Evolutionary conservation across 2,888 invertebrate genomes (phyloP), one percentile per base, ranked within the genome.

Genomic region (Ophioninae sp.): DNA sequence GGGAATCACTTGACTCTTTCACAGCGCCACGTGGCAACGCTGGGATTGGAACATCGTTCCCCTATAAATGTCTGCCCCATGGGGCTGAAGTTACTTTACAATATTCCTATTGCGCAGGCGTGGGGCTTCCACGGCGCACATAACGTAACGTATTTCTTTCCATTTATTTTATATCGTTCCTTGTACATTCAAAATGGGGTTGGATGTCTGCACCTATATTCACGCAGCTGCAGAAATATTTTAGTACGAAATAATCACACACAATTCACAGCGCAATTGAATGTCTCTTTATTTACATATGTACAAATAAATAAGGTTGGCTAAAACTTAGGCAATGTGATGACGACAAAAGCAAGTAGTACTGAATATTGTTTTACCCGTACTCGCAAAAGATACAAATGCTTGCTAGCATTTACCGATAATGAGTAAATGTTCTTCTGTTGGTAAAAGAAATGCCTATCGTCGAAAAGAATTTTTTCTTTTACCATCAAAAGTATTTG

Each of bases 251-350:
- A 17, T 50, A 50, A 50, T 50, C 13, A 50, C 50, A 50, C 50
- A 13, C 50, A 6, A 73, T 82, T 73, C 82, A 78, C 64, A 72
- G 68, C 77, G n/a, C 37, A 39, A 37, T 20, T 39, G 39, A 20
- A 39, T 39, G n/a, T 39, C 39, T 5, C 20, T 67, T 39, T 59
- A 59, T 59, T 59, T 59, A 90, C 89, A 90, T 87, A 87, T 87
- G 87, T 88, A 87, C 87, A 86, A 89, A 89, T 89, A 89, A 89
- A 89, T 89, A 87, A 88, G 78, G 78, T 70, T 23, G 73, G 50
- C 13, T 6, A 74, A 74, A 64, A n/a, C 2, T n/a, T 50, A 20
- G 5, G 7, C 17, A 5, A 13, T 62, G 23, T 10, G 13, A 62
- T 23, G 10, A 13, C 23, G 8, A 61, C 8, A 50, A 50, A 50